Conservation (phyloP, 2,113 vertebrate genomes). For the Pangasianodon hypophthalmus region DNA sequence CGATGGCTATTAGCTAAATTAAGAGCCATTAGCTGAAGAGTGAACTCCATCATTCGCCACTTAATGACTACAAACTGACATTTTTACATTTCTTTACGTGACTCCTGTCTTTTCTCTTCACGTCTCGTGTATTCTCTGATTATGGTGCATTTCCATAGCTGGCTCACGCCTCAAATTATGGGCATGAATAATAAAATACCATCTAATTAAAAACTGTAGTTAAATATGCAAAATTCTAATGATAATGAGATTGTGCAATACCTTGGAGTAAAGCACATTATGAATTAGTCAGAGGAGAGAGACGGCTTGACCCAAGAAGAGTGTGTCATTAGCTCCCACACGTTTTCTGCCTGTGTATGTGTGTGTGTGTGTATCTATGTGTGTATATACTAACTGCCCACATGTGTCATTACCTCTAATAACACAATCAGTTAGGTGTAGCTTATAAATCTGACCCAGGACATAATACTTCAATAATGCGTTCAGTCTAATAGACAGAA, state of each 20-base stretch:
- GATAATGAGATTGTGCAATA: slow-evolving; percentile 99
- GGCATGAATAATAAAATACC: slow-evolving; percentile 99
- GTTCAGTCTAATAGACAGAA: not conserved
- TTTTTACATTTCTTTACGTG: slow-evolving; percentile 73
- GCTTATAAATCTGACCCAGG: slow-evolving; percentile 16
- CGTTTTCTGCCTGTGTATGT: slow-evolving; percentile 63
- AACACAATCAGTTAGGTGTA: slow-evolving; percentile 32
- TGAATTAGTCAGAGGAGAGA: slow-evolving; percentile 96
- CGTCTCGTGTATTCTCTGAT: slow-evolving; percentile 53
- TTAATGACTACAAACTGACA: slow-evolving; percentile 77
- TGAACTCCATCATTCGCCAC: slow-evolving; percentile 77
- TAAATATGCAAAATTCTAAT: slow-evolving; percentile 99
- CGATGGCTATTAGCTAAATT: slow-evolving; percentile 99
- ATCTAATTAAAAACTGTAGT: slow-evolving; percentile 99
- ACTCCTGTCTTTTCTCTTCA: slow-evolving; percentile 42
- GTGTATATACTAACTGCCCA: not conserved
- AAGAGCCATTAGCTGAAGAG: slow-evolving; percentile 88
- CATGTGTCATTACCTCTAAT: slow-evolving; percentile 23
- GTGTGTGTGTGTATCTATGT: slow-evolving; percentile 53
- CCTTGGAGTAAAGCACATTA: slow-evolving; percentile 94
- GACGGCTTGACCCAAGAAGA: slow-evolving; percentile 89
- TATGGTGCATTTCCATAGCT: slow-evolving; percentile 66
- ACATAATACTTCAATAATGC: not conserved
- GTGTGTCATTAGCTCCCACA: slow-evolving; percentile 79
- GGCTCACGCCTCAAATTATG: slow-evolving; percentile 95